phyloP scores from a whole-genome alignment of 2,888 invertebrate genomes.

The Colletes collaris region DNA sequence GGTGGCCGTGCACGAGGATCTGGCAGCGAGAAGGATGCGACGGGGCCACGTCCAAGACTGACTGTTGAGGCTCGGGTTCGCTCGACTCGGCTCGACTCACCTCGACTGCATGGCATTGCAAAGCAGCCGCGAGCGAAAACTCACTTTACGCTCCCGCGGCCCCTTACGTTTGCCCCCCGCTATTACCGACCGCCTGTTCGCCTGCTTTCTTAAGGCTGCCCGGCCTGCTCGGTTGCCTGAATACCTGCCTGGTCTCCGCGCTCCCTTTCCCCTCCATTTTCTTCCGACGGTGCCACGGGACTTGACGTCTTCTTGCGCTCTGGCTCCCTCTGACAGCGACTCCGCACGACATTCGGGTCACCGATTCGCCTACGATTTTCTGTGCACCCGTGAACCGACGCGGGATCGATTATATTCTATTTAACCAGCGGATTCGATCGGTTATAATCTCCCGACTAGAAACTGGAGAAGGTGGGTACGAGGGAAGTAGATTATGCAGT shows the following conservation, averaged over 20 bases:
- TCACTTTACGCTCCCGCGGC: slow-evolving; percentile 65
- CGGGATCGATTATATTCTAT: too few relatives aligned
- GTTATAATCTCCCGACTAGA: too few relatives aligned
- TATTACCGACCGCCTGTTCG: slow-evolving; percentile 54
- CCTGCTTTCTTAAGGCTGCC: slow-evolving; percentile 64
- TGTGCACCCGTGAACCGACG: not conserved
- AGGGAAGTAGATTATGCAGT: too few relatives aligned
- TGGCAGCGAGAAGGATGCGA: slow-evolving; percentile 64
- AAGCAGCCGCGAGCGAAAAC: slow-evolving; percentile 66
- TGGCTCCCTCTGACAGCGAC: slow-evolving; percentile 49
- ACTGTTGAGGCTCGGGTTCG: slow-evolving; percentile 55
- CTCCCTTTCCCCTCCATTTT: slow-evolving; percentile 12
- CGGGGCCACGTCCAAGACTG: slow-evolving; percentile 65
- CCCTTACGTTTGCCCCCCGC: slow-evolving; percentile 54
- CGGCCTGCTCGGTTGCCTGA: slow-evolving; percentile 50
- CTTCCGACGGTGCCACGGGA: not conserved
- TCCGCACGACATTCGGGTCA: slow-evolving; percentile 43
- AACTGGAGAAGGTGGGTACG: too few relatives aligned
- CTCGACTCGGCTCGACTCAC: slow-evolving; percentile 54
- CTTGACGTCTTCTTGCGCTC: slow-evolving; percentile 38
- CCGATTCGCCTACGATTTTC: slow-evolving; percentile 25
- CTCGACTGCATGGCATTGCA: slow-evolving; percentile 57
- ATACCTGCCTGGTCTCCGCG: slow-evolving; percentile 43
- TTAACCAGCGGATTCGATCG: too few relatives aligned
- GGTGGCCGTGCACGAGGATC: slow-evolving; percentile 49